Base-by-base conservation (phyloP, 2,797 vertebrate species). In the Vultur gryphus region DNA sequence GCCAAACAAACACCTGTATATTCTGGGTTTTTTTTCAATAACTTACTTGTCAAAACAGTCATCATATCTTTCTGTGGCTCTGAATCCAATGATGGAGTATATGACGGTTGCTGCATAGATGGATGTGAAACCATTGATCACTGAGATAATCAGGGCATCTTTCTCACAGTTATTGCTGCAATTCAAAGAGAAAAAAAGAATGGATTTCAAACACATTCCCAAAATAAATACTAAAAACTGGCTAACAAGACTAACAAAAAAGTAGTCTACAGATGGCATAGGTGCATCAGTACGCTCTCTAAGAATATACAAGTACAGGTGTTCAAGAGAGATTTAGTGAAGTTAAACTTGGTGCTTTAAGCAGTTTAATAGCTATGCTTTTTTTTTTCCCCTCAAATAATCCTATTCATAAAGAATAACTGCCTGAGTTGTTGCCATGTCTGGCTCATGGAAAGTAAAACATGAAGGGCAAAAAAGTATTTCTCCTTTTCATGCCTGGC, bases 61-160 rank as follows among this genome's bases (percentile, higher is more conserved):
- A 26, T 99, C 99, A 5, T 96, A 99, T 97, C 97, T 98, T 75
- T 99, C 95, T 4, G 99, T 99, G 90, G 99, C 99, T n/a, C 99
- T 98, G 98, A 99, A 99, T 65, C 99, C 99, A 28, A 99, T 99
- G 78, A 99, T 98, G 84, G 98, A 98, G 66, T 99, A 99, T 81
- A 99, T 98, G 88, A 99, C 99, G 0, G 98, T 99, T 33, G 99
- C 99, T 4, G 99, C 98, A 1, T 98, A 99, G 93, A 99, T 72
- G 0, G 99, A 99, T 6, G 99, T 99, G 96, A 99, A 94, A n/a
- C 99, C 99, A 1, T 99, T 99, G 94, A 99, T 98, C 78, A 98
- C 3, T 6, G 99, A 99, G 90, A 99, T 98, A 5, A 99, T 98
- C 88, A 99, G 93, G 2, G 99, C 98, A 70, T 99, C 99, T 97